Conservation (phyloP, 2,888 invertebrate genomes). For the Parnassius orleans region DNA sequence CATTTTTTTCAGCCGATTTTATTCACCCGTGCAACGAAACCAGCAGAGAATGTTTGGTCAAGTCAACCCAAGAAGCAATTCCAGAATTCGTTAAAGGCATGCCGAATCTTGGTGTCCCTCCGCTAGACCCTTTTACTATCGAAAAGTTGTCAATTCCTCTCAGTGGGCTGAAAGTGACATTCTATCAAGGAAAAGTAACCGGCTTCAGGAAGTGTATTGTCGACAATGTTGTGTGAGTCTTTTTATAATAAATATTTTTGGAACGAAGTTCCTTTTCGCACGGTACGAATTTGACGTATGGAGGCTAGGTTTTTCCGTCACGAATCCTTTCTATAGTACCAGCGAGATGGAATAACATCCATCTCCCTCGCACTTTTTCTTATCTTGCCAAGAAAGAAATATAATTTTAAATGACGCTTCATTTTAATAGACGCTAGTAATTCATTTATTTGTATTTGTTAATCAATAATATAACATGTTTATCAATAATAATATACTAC, state of each 20-base stretch:
- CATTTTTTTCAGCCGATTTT: slow-evolving; percentile 57
- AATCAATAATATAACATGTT: too few relatives aligned
- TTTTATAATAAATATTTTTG: neutral
- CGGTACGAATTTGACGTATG: too few relatives aligned
- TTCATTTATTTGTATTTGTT: too few relatives aligned
- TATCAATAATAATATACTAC: too few relatives aligned
- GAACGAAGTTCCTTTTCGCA: too few relatives aligned
- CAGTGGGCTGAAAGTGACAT: slow-evolving; percentile 63
- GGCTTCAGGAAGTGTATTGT: slow-evolving; percentile 67
- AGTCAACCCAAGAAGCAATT: slow-evolving; percentile 61
- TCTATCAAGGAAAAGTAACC: slow-evolving; percentile 62
- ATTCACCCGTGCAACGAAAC: slow-evolving; percentile 66
- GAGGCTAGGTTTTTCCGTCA: too few relatives aligned
- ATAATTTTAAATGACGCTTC: too few relatives aligned
- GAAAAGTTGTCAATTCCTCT: slow-evolving; percentile 62
- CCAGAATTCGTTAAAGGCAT: slow-evolving; percentile 67
- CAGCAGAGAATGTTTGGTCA: slow-evolving; percentile 53
- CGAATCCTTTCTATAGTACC: too few relatives aligned
- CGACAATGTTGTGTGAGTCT: slow-evolving; percentile 57
- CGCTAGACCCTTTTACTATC: slow-evolving; percentile 66
- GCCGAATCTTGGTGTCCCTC: slow-evolving; percentile 51
- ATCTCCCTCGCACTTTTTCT: too few relatives aligned
- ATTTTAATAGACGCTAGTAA: too few relatives aligned
- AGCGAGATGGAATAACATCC: too few relatives aligned
- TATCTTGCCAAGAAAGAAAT: too few relatives aligned